A percentile compares a stretch with the other conserved stretches of the same genome.
Conservation (phyloP, 2,113 vertebrate genomes). For the human (Homo sapiens) region GRCh38 chrX:46982501-46983000, state of each 20-base stretch:
- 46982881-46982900: no score
- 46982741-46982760: background rate
- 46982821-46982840: no score
- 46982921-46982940: no score
- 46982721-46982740: background rate
- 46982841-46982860: no score
- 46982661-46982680: background rate
- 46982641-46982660: background rate
- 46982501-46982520: constrained; percentile 31
- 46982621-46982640: constrained; percentile 32
- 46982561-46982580: background rate
- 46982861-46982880: no score
- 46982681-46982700: background rate
- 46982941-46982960: no score
- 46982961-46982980: no score
- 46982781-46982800: background rate
- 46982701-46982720: background rate
- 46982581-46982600: constrained; percentile 37
- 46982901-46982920: no score
- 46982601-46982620: background rate
- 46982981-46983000: background rate
- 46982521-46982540: constrained; percentile 3
- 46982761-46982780: background rate
- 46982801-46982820: background rate
- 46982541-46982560: background rate